These are phyloP conservation scores for Drosophila koepferae DNA, from an alignment of 2,888 invertebrate genomes.

Conservation along the genomic window DNA sequence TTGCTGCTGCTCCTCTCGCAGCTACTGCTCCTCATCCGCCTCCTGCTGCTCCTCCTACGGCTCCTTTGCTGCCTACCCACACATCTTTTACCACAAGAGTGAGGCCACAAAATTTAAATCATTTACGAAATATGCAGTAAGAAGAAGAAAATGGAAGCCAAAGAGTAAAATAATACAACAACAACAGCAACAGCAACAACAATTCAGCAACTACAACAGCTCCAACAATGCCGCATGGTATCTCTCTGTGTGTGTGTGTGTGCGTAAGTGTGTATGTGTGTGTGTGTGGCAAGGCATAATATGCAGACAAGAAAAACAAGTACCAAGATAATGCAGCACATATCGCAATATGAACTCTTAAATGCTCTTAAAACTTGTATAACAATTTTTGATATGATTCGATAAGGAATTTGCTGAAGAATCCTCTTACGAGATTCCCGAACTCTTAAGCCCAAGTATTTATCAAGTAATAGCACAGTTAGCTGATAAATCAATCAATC, in stretches of 20 bases:
- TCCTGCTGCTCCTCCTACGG: not conserved
- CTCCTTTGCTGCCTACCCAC: not conserved
- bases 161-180: conserved; percentile 62
- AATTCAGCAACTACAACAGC: conserved; percentile 18
- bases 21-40: no score
- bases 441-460: not conserved
- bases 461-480: not conserved
- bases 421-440: no score
- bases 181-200: conserved; percentile 38
- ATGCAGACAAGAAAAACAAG: conserved; percentile 29
- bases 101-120: conserved; percentile 60
- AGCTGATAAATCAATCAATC: not conserved
- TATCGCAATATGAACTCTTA: not conserved
- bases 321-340: conserved; percentile 10
- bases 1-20: not conserved
- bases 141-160: conserved; percentile 62
- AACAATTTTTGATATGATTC: not conserved
- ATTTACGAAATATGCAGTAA: conserved; percentile 69
- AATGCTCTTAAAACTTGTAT: not conserved
- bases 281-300: conserved; percentile 26
- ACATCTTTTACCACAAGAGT: conserved; percentile 8
- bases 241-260: conserved; percentile 7
- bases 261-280: conserved; percentile 11
- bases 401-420: not conserved
- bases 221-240: conserved; percentile 31